phyloP scores from a whole-genome alignment of 1,140 invertebrate genomes.

The Penaeus indicus region DNA sequence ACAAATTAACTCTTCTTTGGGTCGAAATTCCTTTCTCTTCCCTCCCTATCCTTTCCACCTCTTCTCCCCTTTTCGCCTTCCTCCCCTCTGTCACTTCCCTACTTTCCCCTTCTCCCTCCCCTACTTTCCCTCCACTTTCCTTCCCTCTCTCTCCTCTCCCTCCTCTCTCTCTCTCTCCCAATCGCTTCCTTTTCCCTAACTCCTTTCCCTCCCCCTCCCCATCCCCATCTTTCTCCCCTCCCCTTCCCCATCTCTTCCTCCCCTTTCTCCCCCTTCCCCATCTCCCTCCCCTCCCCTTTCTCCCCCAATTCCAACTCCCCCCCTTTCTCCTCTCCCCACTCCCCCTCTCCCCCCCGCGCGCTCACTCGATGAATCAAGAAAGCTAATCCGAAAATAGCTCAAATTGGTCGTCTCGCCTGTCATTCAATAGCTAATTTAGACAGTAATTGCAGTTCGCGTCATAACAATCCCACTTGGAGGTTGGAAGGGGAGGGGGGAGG shows the following conservation, averaged over 20 bases:
- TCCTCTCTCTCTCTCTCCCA: neutral
- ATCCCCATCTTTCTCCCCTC: too few species aligned
- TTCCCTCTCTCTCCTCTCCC: neutral
- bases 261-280: too few species aligned
- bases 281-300: too few species aligned
- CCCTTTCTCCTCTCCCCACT: neutral
- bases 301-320: neutral
- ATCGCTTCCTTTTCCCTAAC: neutral
- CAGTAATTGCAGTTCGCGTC: slow-evolving; percentile 40
- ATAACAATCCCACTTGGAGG: slow-evolving; percentile 37
- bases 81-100: neutral
- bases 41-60: neutral
- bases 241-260: neutral
- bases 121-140: neutral
- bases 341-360: neutral
- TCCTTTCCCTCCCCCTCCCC: neutral
- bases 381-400: slow-evolving; percentile 55
- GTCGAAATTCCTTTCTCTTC: too few species aligned
- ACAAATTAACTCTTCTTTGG: too few species aligned
- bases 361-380: neutral
- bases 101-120: neutral
- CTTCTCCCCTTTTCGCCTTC: neutral
- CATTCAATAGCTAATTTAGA: slow-evolving; percentile 55
- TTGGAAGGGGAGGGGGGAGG: neutral
- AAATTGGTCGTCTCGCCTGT: slow-evolving; percentile 57